phyloP scores from a whole-genome alignment of 2,888 invertebrate species.

The Aromia moschata region DNA sequence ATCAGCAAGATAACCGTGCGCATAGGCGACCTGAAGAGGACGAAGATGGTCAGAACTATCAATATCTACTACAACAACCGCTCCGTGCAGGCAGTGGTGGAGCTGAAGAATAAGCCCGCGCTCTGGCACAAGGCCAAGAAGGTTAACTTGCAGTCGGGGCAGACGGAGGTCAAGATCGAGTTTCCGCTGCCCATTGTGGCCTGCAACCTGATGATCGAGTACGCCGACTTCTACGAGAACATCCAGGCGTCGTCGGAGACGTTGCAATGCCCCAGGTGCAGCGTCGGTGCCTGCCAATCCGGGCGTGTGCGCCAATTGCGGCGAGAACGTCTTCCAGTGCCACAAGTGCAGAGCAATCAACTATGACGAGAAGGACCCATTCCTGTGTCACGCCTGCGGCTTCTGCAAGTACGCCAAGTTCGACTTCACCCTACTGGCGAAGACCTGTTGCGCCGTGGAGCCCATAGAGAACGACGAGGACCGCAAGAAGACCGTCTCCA shows the following conservation, averaged over 20 bases:
- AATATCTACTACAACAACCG: slow-evolving; percentile 98
- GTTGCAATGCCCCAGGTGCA: slow-evolving; percentile 71
- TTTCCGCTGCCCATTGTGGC: slow-evolving; percentile 97
- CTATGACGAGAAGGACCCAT: slow-evolving; percentile 99
- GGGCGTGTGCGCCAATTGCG: slow-evolving; percentile 96
- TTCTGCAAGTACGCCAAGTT: slow-evolving; percentile 99
- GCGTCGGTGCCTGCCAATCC: slow-evolving; percentile 97
- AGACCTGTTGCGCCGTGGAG: slow-evolving; percentile 95
- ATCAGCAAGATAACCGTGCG: slow-evolving; percentile 93
- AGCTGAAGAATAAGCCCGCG: slow-evolving; percentile 93
- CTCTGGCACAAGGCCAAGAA: slow-evolving; percentile 98
- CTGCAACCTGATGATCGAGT: slow-evolving; percentile 98
- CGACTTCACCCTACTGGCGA: slow-evolving; percentile 91
- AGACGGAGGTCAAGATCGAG: slow-evolving; percentile 96
- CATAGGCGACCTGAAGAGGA: slow-evolving; percentile 93
- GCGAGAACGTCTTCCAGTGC: slow-evolving; percentile 99
- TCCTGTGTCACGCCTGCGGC: slow-evolving; percentile 97
- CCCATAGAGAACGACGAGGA: slow-evolving; percentile 98
- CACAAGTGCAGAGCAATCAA: slow-evolving; percentile 98
- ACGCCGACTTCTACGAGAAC: slow-evolving; percentile 97
- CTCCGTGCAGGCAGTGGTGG: slow-evolving; percentile 95
- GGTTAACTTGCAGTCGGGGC: slow-evolving; percentile 87
- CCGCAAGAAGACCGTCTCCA: slow-evolving; percentile 91
- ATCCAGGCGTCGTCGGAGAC: slow-evolving; percentile 93
- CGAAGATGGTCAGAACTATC: slow-evolving; percentile 96